Evolutionary conservation across 2,888 invertebrate genomes (phyloP), one percentile per base, ranked within the genome.

Genomic region (Ptilodon capucinus): DNA sequence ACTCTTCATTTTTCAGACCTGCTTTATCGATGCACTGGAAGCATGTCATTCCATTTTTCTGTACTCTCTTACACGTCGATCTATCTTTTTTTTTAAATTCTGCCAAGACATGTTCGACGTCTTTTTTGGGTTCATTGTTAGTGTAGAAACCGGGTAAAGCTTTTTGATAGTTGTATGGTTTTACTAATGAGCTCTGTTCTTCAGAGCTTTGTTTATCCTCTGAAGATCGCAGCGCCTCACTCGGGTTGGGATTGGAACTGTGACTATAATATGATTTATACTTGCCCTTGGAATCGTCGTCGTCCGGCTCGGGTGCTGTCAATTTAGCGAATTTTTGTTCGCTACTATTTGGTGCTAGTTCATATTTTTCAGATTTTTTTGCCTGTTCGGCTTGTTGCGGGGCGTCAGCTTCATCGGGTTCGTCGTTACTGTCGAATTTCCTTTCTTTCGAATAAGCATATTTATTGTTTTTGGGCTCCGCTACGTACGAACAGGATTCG

Each of bases 401-500:
- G 42, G 57, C 64, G 53, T 90, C 88, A 19, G 83, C 79, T 62
- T 92, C 91, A 49, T 91, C 91, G 8, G 92, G 91, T 63, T 92
- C 91, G 57, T 92, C 92, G 41, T 93, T 92, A 55, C 93, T 93
- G 50, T 93, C 91, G 64, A 92, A 94, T 66, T 93, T 93, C 54
- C 91, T 92, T 79, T 94, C 93, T 50, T 92, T 93, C 4, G 92
- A 93, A 65, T 93, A 95, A 7, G 93, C 93, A 72, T 94, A 95
- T 71, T 93, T 92, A 74, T 95, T 94, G 54, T 95, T 95, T 66
- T 93, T 92, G 0, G 95, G 95, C 54, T 94, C 93, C 0, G 94
- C 93, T 8, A 94, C 94, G 77, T 96, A 97, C 0, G 95, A 94
- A 74, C 97, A 97, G 11, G 94, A 94, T 76, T 97, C 96, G 56